Evolutionary conservation across 2,797 vertebrate species (phyloP).

Genomic region (Brachyrhaphis roseni): DNA sequence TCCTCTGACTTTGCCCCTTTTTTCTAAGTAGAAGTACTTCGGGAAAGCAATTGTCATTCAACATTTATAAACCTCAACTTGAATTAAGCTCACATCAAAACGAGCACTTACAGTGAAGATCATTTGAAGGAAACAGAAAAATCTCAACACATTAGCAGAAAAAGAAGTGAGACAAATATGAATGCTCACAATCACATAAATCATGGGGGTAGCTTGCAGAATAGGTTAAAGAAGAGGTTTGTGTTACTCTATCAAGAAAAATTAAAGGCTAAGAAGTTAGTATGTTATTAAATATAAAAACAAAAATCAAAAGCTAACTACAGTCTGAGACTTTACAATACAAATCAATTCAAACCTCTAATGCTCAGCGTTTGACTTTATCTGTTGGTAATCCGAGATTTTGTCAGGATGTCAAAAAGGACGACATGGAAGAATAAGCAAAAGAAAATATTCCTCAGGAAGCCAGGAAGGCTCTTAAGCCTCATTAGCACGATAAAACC

Average conservation of each 20-base stretch:
- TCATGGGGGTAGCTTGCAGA: not conserved
- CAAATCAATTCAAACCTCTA: not conserved
- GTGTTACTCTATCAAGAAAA: not conserved
- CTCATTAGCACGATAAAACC: conserved; percentile 29
- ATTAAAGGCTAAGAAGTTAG: not conserved
- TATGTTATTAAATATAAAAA: not conserved
- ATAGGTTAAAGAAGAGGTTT: not conserved
- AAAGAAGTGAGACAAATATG: not conserved
- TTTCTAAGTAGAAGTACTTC: not conserved
- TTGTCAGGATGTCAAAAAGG: conserved; percentile 34
- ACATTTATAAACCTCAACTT: conserved; percentile 4
- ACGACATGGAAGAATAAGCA: conserved; percentile 11
- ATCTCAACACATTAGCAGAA: conserved; percentile 10
- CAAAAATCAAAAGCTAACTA: not conserved
- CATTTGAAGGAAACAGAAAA: conserved; percentile 3
- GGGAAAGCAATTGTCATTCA: not conserved
- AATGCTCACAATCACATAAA: not conserved
- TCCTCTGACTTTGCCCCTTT: not conserved
- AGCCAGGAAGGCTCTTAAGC: conserved; percentile 47
- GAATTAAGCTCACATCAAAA: not conserved
- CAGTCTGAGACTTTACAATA: not conserved
- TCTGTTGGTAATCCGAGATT: conserved; percentile 24
- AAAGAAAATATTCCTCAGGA: conserved; percentile 40
- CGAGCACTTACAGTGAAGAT: conserved; percentile 13
- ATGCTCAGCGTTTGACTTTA: conserved; percentile 24